phyloP scores from a whole-genome alignment of 2,797 vertebrate species.

The Syngnathus rostellatus region DNA sequence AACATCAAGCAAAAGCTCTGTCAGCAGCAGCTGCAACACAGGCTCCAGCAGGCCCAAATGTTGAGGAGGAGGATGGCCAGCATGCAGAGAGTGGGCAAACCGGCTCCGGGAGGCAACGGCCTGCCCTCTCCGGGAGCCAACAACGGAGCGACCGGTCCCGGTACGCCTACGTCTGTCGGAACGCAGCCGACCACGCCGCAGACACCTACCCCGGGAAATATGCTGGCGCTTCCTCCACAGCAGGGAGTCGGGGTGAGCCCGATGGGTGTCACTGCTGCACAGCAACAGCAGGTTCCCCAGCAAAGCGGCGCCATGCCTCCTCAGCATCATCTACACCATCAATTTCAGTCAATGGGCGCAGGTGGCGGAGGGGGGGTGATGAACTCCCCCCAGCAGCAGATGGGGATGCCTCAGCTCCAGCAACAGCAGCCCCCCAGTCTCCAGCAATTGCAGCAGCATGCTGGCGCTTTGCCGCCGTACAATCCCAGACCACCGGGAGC shows the following conservation, averaged over 20 bases:
- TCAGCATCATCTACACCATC: conserved; percentile 69
- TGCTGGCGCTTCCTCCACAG: conserved; percentile 55
- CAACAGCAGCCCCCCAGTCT: conserved; percentile 71
- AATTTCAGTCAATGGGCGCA: conserved; percentile 56
- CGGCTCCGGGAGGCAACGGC: conserved; percentile 68
- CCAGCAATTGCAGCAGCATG: conserved; percentile 70
- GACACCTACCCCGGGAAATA: conserved; percentile 72
- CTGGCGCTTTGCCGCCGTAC: conserved; percentile 75
- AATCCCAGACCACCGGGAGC: conserved; percentile 69
- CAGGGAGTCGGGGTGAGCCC: conserved; percentile 55
- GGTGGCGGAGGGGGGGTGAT: conserved; percentile 59
- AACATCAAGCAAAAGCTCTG: conserved; percentile 98
- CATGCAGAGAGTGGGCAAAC: conserved; percentile 83
- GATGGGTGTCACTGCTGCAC: conserved; percentile 35
- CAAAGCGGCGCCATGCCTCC: conserved; percentile 50
- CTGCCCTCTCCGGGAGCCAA: conserved; percentile 68
- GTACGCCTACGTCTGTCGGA: conserved; percentile 79
- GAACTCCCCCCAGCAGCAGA: conserved; percentile 66
- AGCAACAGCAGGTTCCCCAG: conserved; percentile 58
- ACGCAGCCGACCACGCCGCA: conserved; percentile 86
- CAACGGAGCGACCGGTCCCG: conserved; percentile 64
- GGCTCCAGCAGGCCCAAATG: conserved; percentile 96
- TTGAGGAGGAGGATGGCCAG: conserved; percentile 91
- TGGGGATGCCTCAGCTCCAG: conserved; percentile 50
- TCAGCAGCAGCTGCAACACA: conserved; percentile 92